phyloP scores from a whole-genome alignment of 2,113 vertebrate genomes.

The Anoura caudifer region DNA sequence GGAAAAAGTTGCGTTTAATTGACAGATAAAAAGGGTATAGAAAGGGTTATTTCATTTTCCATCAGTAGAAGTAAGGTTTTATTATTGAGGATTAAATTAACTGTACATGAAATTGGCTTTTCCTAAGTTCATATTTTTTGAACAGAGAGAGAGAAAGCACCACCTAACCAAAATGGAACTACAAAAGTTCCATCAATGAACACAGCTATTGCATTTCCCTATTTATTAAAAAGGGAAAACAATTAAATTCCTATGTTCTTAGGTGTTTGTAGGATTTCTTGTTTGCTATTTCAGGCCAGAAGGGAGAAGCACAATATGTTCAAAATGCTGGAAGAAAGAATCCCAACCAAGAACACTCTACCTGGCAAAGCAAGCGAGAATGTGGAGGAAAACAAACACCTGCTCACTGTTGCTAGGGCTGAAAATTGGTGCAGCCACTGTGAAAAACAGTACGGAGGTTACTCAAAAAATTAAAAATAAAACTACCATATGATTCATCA shows the following conservation, averaged over 20 bases:
- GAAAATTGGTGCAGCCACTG: no score
- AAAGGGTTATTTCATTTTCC: constrained; percentile 85
- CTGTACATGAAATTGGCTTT: constrained; percentile 87
- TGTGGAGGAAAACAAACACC: no score
- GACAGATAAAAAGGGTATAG: constrained; percentile 82
- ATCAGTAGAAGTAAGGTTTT: constrained; percentile 84
- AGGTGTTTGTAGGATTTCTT: neutral
- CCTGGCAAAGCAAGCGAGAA: no score
- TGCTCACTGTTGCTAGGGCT: no score
- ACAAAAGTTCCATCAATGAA: constrained; percentile 71
- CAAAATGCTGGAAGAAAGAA: no score
- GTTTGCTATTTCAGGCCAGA: neutral
- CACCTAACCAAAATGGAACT: constrained; percentile 68
- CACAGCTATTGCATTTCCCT: constrained; percentile 31
- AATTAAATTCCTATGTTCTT: constrained; percentile 54
- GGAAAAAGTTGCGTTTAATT: constrained; percentile 78
- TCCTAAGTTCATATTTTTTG: constrained; percentile 82
- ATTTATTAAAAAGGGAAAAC: constrained; percentile 43
- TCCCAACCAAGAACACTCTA: no score
- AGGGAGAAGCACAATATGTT: no score
- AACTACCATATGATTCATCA: no score
- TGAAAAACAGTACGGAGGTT: no score
- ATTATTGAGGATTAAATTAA: constrained; percentile 85
- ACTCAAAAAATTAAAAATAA: no score
- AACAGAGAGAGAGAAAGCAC: neutral